Percentiles rank a stretch among this genome's conserved stretches.
Conservation (phyloP, 2,797 vertebrate species). For the Catharus ustulatus region DNA sequence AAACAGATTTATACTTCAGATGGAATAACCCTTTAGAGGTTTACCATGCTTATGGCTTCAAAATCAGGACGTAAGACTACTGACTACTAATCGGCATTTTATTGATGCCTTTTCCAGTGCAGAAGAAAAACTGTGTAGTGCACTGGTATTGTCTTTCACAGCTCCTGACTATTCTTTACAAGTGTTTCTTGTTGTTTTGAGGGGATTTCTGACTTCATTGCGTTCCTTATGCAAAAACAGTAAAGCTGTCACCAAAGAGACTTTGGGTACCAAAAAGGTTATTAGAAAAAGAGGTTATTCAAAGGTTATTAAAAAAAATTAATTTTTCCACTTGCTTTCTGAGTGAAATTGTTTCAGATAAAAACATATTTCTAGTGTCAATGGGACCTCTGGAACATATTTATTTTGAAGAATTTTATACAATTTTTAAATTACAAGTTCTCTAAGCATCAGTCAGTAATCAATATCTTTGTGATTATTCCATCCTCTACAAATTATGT, state of each 20-base stretch:
- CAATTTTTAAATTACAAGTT: background rate
- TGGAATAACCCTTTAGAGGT: conserved; percentile 6
- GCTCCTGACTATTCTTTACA: background rate
- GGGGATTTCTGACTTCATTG: background rate
- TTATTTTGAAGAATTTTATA: background rate
- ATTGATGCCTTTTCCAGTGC: conserved; percentile 9
- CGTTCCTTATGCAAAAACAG: background rate
- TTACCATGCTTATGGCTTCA: background rate
- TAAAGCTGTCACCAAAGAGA: background rate
- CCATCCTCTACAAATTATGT: background rate
- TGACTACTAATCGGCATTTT: background rate
- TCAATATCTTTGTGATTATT: background rate
- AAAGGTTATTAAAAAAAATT: too few species aligned
- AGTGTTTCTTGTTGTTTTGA: background rate
- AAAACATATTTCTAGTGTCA: background rate
- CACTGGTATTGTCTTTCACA: background rate
- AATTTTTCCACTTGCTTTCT: background rate
- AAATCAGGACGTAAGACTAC: background rate
- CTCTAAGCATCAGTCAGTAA: background rate
- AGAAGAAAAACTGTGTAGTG: background rate
- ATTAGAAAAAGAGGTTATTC: background rate
- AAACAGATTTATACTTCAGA: conserved; percentile 8
- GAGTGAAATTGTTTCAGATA: background rate
- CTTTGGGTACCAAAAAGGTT: background rate
- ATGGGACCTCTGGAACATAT: background rate